Percentiles rank a stretch among this genome's conserved stretches.
Evolutionary conservation across 2,888 invertebrate genomes (phyloP).

Genomic region (Prenolepis imparis): DNA sequence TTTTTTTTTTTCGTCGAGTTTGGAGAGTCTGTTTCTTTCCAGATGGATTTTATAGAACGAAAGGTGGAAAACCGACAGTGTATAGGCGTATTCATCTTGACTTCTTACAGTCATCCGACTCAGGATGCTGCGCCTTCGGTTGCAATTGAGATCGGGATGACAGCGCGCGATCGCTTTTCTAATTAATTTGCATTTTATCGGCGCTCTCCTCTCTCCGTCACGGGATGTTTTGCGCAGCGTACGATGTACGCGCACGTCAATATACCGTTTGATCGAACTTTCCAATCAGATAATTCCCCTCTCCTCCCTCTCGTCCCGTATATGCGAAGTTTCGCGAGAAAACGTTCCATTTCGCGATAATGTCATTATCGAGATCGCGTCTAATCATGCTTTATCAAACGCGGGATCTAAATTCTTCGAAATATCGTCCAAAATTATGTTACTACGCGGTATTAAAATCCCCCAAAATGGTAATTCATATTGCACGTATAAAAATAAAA

Average conservation of each 20-base stretch:
- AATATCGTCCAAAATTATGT: neutral
- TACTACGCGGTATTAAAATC: neutral
- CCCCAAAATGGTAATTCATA: neutral
- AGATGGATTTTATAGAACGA: neutral
- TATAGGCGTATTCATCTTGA: conserved; percentile 4
- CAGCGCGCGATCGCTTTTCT: conserved; percentile 64
- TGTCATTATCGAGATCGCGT: conserved; percentile 37
- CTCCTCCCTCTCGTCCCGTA: neutral
- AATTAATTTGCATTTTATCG: conserved; percentile 69
- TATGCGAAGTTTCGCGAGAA: conserved; percentile 61
- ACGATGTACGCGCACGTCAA: conserved; percentile 37
- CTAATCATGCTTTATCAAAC: conserved; percentile 1
- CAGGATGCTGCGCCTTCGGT: conserved; percentile 55
- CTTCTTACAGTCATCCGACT: conserved; percentile 54
- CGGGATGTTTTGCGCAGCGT: conserved; percentile 67
- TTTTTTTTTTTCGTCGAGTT: neutral
- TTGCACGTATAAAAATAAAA: neutral
- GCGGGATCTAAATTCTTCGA: conserved; percentile 8
- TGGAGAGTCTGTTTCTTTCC: no score
- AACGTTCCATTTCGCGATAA: conserved; percentile 43
- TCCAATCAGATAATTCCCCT: conserved; percentile 67
- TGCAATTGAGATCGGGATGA: conserved; percentile 67
- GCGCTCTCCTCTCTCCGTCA: conserved; percentile 56
- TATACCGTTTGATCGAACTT: conserved; percentile 64
- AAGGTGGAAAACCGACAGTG: neutral